phyloP scores from a whole-genome alignment of 2,113 vertebrate species.

The Motacilla tschutschensis region DNA sequence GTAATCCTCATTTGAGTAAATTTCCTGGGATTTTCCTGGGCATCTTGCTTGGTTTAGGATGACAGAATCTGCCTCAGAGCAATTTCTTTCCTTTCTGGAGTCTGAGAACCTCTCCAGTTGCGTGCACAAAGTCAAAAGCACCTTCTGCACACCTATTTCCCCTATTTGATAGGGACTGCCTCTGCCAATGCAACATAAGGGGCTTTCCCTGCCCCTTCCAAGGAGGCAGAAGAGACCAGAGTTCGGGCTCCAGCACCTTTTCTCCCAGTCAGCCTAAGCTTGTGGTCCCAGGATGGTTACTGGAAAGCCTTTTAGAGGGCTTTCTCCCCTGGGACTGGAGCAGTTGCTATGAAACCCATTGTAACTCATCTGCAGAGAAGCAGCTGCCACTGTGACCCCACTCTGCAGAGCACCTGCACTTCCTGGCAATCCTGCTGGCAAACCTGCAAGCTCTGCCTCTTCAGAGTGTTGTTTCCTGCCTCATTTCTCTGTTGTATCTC shows the following conservation, averaged over 20 bases:
- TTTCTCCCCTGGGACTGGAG: background rate
- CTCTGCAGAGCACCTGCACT: background rate
- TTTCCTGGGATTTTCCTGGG: background rate
- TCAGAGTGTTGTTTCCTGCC: background rate
- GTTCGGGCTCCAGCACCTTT: background rate
- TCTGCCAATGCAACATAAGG: background rate
- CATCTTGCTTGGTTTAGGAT: background rate
- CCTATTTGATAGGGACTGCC: accelerated
- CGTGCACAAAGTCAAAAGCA: background rate
- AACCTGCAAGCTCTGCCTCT: background rate
- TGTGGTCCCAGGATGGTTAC: background rate
- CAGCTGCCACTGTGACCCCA: background rate
- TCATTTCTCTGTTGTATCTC: background rate
- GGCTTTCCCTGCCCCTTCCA: background rate
- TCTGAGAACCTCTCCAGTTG: background rate
- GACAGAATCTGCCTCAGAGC: background rate
- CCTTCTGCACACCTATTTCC: background rate
- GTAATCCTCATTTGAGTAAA: background rate
- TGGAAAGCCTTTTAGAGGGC: background rate
- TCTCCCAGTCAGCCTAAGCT: background rate
- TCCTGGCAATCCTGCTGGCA: background rate
- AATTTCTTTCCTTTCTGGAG: background rate
- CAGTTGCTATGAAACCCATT: background rate
- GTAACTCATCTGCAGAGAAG: background rate
- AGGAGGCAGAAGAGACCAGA: background rate